A percentile compares a stretch with the other conserved stretches of the same genome.
phyloP scores from a whole-genome alignment of 2,113 vertebrate genomes.

The Callocephalon fimbriatum region DNA sequence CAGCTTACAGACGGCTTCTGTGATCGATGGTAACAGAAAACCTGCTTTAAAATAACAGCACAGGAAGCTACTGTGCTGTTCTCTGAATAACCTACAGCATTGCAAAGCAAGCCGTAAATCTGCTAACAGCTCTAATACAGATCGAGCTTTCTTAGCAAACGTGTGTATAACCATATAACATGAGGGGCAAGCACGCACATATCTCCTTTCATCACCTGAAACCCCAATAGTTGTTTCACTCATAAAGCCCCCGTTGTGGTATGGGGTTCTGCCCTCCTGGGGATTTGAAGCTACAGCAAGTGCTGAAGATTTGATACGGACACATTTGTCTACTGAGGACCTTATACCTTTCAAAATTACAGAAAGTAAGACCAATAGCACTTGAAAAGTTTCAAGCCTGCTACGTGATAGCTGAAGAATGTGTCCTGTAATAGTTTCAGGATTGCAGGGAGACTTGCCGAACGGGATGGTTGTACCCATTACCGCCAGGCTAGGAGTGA shows the following conservation, averaged over 20 bases:
- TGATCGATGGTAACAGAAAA: conserved; percentile 45
- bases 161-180: not conserved
- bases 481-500: not conserved
- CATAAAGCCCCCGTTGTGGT: not conserved
- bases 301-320: not conserved
- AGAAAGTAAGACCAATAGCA: not conserved
- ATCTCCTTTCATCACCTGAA: conserved; percentile 38
- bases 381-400: not conserved
- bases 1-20: conserved; percentile 38
- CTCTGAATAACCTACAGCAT: not conserved
- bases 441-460: not conserved
- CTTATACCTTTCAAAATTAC: not conserved
- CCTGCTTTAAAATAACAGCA: conserved; percentile 2
- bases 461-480: not conserved
- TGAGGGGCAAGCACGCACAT: not conserved
- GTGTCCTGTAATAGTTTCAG: not conserved
- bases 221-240: accelerated
- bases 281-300: not conserved
- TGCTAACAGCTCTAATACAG: not conserved
- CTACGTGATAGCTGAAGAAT: not conserved
- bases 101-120: conserved; percentile 47
- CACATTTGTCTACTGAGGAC: accelerated
- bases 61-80: conserved; percentile 48
- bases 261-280: not conserved
- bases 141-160: not conserved